Evolutionary conservation across 2,888 invertebrate genomes (phyloP).

Genomic region (Stenchaetothrips biformis): DNA sequence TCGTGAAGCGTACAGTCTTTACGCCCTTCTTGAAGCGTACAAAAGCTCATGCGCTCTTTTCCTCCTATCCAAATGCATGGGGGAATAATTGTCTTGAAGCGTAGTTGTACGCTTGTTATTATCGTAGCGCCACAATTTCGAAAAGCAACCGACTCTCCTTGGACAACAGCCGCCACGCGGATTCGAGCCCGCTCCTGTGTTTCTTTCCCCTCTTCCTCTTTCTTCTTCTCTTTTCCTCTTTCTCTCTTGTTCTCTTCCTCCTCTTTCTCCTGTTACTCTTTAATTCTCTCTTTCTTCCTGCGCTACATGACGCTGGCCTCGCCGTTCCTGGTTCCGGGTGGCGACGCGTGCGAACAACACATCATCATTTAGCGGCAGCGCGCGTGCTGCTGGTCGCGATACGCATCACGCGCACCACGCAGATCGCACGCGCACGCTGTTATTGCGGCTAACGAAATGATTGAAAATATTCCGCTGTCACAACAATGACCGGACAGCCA

Average conservation of each 20-base stretch:
- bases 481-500: background rate
- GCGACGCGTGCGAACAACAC: background rate
- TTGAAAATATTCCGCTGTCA: slow-evolving; percentile 25
- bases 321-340: background rate
- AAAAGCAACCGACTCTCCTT: too few species aligned
- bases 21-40: too few species aligned
- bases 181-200: background rate
- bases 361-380: slow-evolving; percentile 11
- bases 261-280: background rate
- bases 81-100: too few species aligned
- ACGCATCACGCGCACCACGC: background rate
- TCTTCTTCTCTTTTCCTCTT: background rate
- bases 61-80: too few species aligned
- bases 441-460: slow-evolving; percentile 23
- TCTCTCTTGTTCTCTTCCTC: background rate
- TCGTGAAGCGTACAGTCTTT: too few species aligned
- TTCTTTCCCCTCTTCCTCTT: background rate
- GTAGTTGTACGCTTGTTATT: too few species aligned
- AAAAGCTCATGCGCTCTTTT: too few species aligned
- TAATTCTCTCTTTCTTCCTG: background rate
- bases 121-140: too few species aligned
- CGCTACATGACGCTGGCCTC: background rate
- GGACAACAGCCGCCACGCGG: too few species aligned
- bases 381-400: background rate
- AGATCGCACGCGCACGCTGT: background rate